phyloP scores from a whole-genome alignment of 2,888 invertebrate genomes.

The Latrodectus hesperus region DNA sequence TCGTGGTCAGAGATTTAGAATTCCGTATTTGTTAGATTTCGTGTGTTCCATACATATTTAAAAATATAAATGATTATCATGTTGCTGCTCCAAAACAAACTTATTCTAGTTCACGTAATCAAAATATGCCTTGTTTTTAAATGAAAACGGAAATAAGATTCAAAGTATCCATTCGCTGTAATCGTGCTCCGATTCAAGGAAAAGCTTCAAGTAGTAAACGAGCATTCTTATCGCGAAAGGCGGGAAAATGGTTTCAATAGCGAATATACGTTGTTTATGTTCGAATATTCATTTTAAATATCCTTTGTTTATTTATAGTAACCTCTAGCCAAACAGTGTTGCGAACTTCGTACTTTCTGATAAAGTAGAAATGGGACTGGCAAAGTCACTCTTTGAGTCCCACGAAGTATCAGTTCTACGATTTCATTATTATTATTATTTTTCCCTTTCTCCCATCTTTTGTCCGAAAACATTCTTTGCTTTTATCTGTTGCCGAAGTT shows the following conservation, averaged over 20 bases:
- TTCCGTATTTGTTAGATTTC: too few species aligned
- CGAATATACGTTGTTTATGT: conserved; percentile 28
- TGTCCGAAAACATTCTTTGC: conserved; percentile 46
- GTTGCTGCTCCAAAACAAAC: too few species aligned
- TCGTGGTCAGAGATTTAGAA: too few species aligned
- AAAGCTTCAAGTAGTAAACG: too few species aligned
- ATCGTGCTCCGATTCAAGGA: too few species aligned
- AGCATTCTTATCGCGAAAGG: conserved; percentile 12
- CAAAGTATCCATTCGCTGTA: too few species aligned
- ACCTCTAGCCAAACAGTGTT: conserved; percentile 11
- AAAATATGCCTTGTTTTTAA: too few species aligned
- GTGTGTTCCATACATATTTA: too few species aligned
- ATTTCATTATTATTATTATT: neutral
- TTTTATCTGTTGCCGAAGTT: conserved; percentile 46
- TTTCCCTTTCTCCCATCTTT: conserved; percentile 29
- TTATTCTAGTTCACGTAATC: too few species aligned
- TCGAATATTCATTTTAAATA: conserved; percentile 16
- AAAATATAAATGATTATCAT: too few species aligned
- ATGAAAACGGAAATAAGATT: too few species aligned
- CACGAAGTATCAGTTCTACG: neutral
- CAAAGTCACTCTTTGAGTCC: neutral
- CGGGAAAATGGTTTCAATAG: conserved; percentile 33
- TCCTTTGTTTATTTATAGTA: conserved; percentile 50
- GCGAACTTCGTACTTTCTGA: conserved; percentile 48
- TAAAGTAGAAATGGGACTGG: conserved; percentile 9